Base-by-base conservation (phyloP, 2,797 vertebrate genomes). In the Hydrocynus forskahlii region DNA sequence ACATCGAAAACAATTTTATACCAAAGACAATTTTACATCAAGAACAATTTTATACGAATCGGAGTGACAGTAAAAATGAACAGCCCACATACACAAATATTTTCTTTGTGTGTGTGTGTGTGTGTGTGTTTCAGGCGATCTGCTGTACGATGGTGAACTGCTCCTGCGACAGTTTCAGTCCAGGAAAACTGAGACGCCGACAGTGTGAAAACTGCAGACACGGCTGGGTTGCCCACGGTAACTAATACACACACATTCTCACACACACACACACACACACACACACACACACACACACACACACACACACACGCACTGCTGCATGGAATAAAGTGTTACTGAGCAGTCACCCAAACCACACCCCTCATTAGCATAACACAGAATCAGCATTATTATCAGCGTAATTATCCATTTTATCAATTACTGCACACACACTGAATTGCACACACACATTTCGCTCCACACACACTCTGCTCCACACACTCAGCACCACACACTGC, bases 181-280 rank as follows among this genome's bases (percentile, higher is more conserved):
- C 97, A 2, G 96, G 96, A 79, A 99, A 97, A 88, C 96, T 97
- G 90, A 97, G 97, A 92, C 94, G 95, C 83, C 94, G 97, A 74
- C 96, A 96, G 85, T 99, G 98, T 92, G 97, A 99, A 72, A 95
- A 96, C 43, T 99, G 97, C 92, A 96, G 95, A 82, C 97, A 99
- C 77, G 97, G 97, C 92, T 99, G 98, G 98, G 98, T 99, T 62
- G 96, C 97, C 59, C 98, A 99, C 19, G 98, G 98, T 99, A 94
- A 96, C 38, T 12, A 17, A 55, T 50, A 23, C 40, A 67, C 72
- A 7, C 35, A 82, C 12, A 29, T 29, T 29, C 29, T 29, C 29
- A 29, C 29, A 29, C 29, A 29, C 29, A 29, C 29, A 29, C 29
- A n/a, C 25, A 80, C 45, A 29, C 9, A 63, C 54, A 80, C 0